Percentiles rank a stretch among this genome's conserved stretches.
These are phyloP conservation scores for Carcharodon carcharias DNA, from an alignment of 2,797 vertebrate species.

Conservation along the genomic window DNA sequence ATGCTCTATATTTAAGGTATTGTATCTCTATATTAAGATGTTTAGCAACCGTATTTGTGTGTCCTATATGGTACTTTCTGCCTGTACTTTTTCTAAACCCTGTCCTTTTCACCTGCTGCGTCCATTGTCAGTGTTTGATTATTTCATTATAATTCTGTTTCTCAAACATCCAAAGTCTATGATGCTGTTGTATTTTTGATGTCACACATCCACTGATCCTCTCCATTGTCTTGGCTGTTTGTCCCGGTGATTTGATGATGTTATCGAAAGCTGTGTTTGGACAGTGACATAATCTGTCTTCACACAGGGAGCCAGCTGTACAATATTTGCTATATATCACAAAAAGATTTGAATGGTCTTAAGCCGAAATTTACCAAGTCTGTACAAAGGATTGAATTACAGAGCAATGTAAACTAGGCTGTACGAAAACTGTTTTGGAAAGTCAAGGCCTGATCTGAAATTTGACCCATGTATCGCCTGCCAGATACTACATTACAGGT, in stretches of 20 bases:
- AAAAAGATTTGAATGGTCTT: background rate
- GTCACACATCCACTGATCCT: background rate
- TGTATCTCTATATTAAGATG: background rate
- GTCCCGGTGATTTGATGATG: background rate
- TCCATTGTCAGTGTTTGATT: background rate
- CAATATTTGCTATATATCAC: background rate
- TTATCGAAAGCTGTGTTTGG: slow-evolving; percentile 14
- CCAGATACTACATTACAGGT: background rate
- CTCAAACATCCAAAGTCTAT: background rate
- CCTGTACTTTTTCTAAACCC: background rate
- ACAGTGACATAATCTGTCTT: background rate
- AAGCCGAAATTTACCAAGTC: background rate
- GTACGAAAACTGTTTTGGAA: background rate
- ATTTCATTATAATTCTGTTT: background rate
- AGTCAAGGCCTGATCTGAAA: background rate
- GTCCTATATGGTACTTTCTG: background rate
- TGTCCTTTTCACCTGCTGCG: slow-evolving; percentile 5
- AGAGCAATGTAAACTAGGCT: background rate
- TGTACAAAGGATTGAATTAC: background rate
- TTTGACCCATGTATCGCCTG: background rate
- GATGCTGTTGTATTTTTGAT: background rate
- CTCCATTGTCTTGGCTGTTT: background rate
- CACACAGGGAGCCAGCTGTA: background rate
- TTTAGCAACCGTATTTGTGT: background rate
- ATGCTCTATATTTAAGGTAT: background rate